Evolutionary conservation across 2,113 vertebrate genomes (phyloP).

Genomic region (Antechinus stuartii): DNA sequence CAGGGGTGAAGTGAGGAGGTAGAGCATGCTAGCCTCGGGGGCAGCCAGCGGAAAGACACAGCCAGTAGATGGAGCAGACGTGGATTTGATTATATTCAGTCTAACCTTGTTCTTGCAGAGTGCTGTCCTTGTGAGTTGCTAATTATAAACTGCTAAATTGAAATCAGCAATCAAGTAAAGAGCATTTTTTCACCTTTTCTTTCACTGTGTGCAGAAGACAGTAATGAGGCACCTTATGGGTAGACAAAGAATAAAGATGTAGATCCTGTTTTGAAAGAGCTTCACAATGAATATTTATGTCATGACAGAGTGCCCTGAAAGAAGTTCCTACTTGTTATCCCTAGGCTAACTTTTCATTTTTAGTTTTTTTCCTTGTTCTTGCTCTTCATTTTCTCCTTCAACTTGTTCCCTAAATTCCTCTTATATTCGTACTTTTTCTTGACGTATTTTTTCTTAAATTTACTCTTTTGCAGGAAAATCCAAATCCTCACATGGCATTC

Average conservation of each 20-base stretch:
- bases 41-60: neutral
- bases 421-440: conserved; percentile 37
- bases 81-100: neutral
- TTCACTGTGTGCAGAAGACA: neutral
- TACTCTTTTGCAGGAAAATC: conserved; percentile 91
- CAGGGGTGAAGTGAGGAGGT: neutral
- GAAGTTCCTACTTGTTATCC: neutral
- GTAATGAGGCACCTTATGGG: neutral
- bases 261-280: neutral
- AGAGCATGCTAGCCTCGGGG: too few relatives aligned
- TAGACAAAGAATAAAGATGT: neutral
- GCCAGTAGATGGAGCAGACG: too few relatives aligned
- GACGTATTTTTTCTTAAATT: neutral
- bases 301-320: neutral
- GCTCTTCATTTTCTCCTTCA: neutral
- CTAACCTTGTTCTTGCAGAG: neutral
- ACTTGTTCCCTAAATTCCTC: neutral
- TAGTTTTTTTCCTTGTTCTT: neutral
- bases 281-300: neutral
- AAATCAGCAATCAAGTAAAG: neutral
- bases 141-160: neutral
- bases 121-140: neutral
- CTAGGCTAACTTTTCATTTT: neutral
- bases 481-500: conserved; percentile 98
- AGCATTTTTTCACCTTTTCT: neutral